Conservation (phyloP, 1,140 invertebrate species). For the Protaetia brevitarsis region DNA sequence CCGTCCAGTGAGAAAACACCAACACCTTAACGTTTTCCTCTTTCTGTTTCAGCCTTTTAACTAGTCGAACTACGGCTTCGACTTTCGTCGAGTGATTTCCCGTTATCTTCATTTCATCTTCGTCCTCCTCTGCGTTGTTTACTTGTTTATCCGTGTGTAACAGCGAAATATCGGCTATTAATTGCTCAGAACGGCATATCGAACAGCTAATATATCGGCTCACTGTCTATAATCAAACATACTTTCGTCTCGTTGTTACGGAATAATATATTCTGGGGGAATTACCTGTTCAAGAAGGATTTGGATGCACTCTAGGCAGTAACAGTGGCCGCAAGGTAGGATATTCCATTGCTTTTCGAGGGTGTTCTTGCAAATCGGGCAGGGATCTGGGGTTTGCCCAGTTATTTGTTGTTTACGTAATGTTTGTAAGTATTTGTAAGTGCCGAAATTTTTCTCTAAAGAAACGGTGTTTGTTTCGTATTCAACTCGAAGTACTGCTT, state of each 20-base stretch:
- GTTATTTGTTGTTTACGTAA: constrained; percentile 46
- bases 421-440: constrained; percentile 49
- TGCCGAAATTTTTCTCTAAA: constrained; percentile 50
- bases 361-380: constrained; percentile 66
- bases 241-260: neutral
- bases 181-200: constrained; percentile 62
- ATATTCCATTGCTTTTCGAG: constrained; percentile 64
- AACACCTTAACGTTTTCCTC: constrained; percentile 65
- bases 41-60: constrained; percentile 57
- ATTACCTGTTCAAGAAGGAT: constrained; percentile 38
- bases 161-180: constrained; percentile 54
- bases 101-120: constrained; percentile 41
- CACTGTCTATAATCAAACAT: constrained; percentile 24
- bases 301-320: constrained; percentile 63
- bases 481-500: constrained; percentile 38
- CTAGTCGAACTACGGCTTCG: constrained; percentile 59
- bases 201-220: constrained; percentile 54
- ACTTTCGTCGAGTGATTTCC: constrained; percentile 74
- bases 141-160: constrained; percentile 55
- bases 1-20: constrained; percentile 71
- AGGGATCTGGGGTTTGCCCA: constrained; percentile 55
- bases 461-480: constrained; percentile 33
- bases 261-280: neutral
- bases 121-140: constrained; percentile 34
- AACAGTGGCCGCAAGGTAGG: constrained; percentile 66